Evolutionary conservation across 2,797 vertebrate genomes (phyloP), one percentile per base, ranked within the genome.

Genomic region (Eulemur rubriventer): DNA sequence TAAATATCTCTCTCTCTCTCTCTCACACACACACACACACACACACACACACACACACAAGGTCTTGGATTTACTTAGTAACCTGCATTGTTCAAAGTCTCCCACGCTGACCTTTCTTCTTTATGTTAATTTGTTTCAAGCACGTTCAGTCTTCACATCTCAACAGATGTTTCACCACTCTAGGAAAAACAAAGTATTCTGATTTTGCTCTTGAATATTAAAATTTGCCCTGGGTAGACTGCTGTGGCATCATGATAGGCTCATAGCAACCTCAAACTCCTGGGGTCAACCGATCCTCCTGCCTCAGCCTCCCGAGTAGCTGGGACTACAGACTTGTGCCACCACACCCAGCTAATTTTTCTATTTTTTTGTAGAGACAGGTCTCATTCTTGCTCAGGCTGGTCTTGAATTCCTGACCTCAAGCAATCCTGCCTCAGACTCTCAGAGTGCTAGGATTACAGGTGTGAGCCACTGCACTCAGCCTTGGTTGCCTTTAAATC

Each of bases 131-230:
- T 92, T 89, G 69, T 94, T 91, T 90, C 33, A 59, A 94, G 28
- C 17, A 89, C 52, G 61, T 30, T 83, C 38, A 59, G 2, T 35
- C 67, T 92, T 79, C 43, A 79, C 50, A 82, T 82, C 57, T 67
- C 69, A 69, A 67, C 46, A 95, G 61, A 61, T 48, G 26, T 92
- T 76, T 94, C 48, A 89, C 7, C 28, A 65, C 38, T 65, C 30
- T 63, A 88, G 41, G 82, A 95, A 97, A 85, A 94, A 92, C 75
- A 52, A 95, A 94, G 26, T 65, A 61, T 18, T 79, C 63, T 46
- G 80, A 84, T 85, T 82, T 95, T 91, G 28, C 9, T 89, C 59
- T 91, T 84, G 11, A 92, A 41, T 48, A 67, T 7, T 96, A 67
- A 65, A 89, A 57, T 7, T 48, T n/a, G 7, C 33, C 63, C 33